These are phyloP conservation scores for Loxodonta africana DNA, from an alignment of 2,113 vertebrate species.

Conservation along the genomic window DNA sequence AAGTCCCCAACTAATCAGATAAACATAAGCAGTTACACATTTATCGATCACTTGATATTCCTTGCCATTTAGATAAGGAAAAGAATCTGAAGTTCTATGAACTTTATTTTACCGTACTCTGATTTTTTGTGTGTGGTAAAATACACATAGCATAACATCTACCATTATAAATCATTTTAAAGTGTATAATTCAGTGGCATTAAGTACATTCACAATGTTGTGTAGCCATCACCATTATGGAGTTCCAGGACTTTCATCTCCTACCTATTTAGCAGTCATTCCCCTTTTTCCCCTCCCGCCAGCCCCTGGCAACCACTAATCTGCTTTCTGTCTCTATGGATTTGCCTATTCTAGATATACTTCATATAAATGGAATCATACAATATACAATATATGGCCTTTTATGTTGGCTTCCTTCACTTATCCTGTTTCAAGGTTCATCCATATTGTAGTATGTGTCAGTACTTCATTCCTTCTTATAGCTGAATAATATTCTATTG, in stretches of 20 bases:
- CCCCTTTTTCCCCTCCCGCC: no score
- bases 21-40: background rate
- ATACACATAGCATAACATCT: background rate
- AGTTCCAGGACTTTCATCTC: background rate
- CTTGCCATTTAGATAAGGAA: conserved; percentile 30
- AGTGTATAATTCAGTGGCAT: background rate
- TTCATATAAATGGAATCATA: no score
- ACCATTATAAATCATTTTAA: background rate
- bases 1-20: background rate
- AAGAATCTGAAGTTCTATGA: conserved; percentile 8
- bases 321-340: no score
- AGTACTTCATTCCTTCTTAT: background rate
- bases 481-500: background rate
- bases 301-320: no score
- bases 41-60: conserved; percentile 13
- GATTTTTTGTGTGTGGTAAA: background rate
- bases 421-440: no score
- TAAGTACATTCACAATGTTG: background rate
- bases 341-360: no score
- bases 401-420: no score
- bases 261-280: background rate
- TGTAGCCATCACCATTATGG: background rate
- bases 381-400: no score
- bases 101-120: background rate
- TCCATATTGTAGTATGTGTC: background rate